phyloP scores from a whole-genome alignment of 2,113 vertebrate genomes.

The Turdus rufiventris region DNA sequence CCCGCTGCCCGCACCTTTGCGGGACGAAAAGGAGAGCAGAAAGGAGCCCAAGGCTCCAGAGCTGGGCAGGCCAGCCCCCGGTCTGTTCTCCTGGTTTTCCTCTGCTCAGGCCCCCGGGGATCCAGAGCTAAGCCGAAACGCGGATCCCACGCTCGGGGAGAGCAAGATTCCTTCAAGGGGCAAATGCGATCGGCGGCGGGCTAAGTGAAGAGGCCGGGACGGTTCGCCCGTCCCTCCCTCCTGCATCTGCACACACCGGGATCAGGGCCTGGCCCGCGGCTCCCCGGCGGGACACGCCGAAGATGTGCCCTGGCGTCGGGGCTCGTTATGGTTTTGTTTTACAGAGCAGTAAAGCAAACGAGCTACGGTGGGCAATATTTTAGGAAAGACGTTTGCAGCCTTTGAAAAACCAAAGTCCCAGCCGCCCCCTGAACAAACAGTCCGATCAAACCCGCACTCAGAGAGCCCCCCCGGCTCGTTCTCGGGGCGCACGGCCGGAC shows the following conservation, averaged over 20 bases:
- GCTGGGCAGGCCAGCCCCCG: too few relatives aligned
- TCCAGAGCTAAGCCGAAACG: neutral
- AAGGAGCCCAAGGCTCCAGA: neutral
- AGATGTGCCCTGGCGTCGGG: neutral
- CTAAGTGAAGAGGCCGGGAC: neutral
- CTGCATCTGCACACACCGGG: neutral
- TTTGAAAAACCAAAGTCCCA: neutral
- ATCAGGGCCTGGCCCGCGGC: neutral
- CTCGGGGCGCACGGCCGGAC: neutral
- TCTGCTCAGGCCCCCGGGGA: neutral
- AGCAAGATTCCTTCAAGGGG: neutral
- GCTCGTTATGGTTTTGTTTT: neutral
- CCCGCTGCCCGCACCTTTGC: neutral
- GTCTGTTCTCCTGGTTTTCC: neutral
- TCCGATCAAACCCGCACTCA: neutral
- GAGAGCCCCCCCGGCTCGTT: neutral
- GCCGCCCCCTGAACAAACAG: neutral
- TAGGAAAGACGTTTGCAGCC: neutral
- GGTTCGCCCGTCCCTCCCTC: neutral
- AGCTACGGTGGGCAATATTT: neutral
- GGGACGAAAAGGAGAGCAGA: fast-evolving
- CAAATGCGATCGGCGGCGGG: neutral
- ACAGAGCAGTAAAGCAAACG: neutral
- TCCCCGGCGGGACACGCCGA: neutral
- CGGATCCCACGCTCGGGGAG: neutral